Base-by-base conservation (phyloP, 1,140 invertebrate species). In the Panagrolaimus sp. region DNA sequence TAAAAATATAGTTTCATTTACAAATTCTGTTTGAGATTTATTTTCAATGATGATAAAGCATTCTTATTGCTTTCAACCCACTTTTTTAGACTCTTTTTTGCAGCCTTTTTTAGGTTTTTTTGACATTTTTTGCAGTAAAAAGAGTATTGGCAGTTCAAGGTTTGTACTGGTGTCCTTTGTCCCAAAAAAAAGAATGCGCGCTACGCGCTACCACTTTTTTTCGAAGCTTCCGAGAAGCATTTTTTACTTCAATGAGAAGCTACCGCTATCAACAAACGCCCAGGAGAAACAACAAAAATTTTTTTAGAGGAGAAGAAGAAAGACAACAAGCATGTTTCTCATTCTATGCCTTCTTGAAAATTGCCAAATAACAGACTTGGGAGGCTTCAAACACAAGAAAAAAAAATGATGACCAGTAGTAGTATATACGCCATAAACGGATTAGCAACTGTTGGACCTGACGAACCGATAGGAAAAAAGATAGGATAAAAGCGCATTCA, bases 191-290 rank as follows among this genome's bases (percentile, higher is more conserved):
- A 28, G 52, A 52, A 52, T 58, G 52, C 52, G 52, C 52, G 52
- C 52, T 58, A 58, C 28, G 52, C 21, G 28, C 52, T 58, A 58
- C 52, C 52, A n/a, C 52, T 21, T 58, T 58, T 58, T 48, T 24
- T 38, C 32, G 2, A 7, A 7, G 52, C 52, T 26, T 58, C 52
- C 17, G 28, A 58, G 52, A 58, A 58, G 52, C 52, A 28, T 28
- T 58, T n/a, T n/a, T 58, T 58, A 58, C 52, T 21, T 28, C 52
- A 58, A 58, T 58, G 52, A 58, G 52, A 58, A 58, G 52, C 52
- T 58, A 12, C 52, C 52, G 52, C 21, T 21, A 58, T 58, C 21
- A 28, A 12, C 28, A 21, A 28, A 58, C 52, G 52, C 17, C 52
- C 52, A 26, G 52, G 17, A 21, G 48, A 24, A 24, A 52, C 46